Percentiles rank a stretch among this genome's conserved stretches.
Conservation (phyloP, 2,797 vertebrate species). For the Myotis myotis region DNA sequence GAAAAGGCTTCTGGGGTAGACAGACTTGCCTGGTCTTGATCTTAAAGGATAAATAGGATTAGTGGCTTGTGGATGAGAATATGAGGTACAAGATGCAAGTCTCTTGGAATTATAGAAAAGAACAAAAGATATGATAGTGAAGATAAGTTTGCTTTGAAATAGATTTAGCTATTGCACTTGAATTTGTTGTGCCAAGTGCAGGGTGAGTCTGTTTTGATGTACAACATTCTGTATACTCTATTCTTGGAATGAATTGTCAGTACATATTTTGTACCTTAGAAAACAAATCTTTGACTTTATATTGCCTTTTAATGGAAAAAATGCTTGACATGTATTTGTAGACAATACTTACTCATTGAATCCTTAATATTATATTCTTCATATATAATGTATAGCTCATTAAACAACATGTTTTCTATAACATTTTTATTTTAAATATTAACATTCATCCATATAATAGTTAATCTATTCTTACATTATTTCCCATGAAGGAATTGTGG, state of each 20-base stretch:
- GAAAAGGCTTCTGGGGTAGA: not conserved
- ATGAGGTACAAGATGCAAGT: not conserved
- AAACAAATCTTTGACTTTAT: not conserved
- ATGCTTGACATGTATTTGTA: not conserved
- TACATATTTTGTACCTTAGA: not conserved
- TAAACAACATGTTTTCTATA: not conserved
- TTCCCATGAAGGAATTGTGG: not conserved
- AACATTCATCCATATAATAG: not conserved
- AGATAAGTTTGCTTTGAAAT: slow-evolving; percentile 18
- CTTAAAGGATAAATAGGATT: slow-evolving; percentile 15
- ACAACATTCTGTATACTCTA: not conserved
- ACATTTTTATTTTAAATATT: slow-evolving; percentile 36
- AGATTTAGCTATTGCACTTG: not conserved
- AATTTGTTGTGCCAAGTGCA: not conserved
- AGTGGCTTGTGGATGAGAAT: not conserved
- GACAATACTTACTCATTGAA: not conserved
- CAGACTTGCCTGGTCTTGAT: not conserved
- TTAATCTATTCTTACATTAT: not conserved
- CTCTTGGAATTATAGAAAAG: not conserved
- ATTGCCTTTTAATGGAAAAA: not conserved
- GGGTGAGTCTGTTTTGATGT: not conserved
- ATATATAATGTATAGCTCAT: not conserved
- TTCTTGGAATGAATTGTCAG: not conserved
- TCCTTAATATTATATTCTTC: not conserved
- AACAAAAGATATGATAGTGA: not conserved